phyloP scores from a whole-genome alignment of 2,797 vertebrate genomes.

The Cygnus olor region DNA sequence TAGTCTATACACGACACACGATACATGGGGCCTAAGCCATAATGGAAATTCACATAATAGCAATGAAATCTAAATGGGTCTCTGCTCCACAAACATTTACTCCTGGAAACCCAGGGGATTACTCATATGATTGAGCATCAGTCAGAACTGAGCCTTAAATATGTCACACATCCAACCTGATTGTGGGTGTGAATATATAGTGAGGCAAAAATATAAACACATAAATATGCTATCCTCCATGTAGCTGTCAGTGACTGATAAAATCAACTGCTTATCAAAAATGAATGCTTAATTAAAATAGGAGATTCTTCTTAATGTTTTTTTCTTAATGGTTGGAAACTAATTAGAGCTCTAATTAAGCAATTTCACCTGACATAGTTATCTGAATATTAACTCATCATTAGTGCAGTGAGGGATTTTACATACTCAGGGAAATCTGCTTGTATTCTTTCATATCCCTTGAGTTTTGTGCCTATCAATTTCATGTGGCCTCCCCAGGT shows the following conservation, averaged over 20 bases:
- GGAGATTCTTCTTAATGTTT: background rate
- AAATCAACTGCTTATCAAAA: conserved; percentile 26
- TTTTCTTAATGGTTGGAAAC: background rate
- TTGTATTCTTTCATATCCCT: background rate
- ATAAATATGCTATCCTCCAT: background rate
- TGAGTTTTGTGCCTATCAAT: background rate
- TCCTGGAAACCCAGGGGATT: background rate
- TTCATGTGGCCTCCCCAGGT: background rate
- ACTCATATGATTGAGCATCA: background rate
- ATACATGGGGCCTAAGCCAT: background rate
- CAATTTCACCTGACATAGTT: conserved; percentile 42
- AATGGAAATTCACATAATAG: background rate
- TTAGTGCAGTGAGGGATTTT: background rate
- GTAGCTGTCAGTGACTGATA: conserved; percentile 6
- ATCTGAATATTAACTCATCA: conserved; percentile 47
- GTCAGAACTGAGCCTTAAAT: conserved; percentile 6
- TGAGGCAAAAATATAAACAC: conserved; percentile 2
- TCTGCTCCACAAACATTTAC: background rate
- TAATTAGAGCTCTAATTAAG: conserved; percentile 60
- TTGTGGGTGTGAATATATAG: background rate
- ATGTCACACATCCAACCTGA: background rate
- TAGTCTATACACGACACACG: rapidly evolving
- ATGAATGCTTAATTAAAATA: conserved; percentile 50
- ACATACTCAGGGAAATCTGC: background rate
- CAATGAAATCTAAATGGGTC: background rate